Evolutionary conservation across 2,888 invertebrate species (phyloP).

Genomic region (Noctua pronuba): DNA sequence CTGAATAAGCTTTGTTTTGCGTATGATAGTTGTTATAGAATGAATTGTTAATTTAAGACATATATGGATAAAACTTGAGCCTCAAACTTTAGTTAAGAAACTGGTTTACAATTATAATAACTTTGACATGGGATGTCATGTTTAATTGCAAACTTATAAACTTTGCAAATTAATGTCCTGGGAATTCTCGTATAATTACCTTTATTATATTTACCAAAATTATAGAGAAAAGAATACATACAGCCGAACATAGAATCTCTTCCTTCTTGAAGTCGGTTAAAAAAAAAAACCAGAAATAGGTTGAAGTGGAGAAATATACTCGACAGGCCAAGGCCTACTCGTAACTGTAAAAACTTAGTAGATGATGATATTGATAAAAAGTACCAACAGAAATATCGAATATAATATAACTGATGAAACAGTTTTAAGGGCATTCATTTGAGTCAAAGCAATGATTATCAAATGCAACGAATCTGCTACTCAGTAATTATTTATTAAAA

Average conservation of each 20-base stretch:
- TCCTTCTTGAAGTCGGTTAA: no score
- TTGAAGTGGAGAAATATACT: not conserved
- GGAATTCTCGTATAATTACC: not conserved
- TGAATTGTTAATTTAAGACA: conserved; percentile 16
- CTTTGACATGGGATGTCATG: conserved; percentile 15
- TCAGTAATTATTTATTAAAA: not conserved
- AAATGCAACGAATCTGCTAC: not conserved
- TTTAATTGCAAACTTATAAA: conserved; percentile 26
- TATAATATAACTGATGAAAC: not conserved
- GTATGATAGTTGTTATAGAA: not conserved
- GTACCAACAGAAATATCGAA: not conserved
- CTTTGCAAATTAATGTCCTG: conserved; percentile 14
- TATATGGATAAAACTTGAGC: conserved; percentile 1
- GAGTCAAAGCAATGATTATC: not conserved
- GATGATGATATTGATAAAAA: not conserved
- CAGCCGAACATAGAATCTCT: no score
- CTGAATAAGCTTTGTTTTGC: no score
- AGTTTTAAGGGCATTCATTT: not conserved
- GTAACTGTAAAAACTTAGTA: not conserved
- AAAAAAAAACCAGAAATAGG: not conserved
- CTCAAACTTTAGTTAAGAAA: conserved; percentile 6
- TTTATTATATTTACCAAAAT: not conserved
- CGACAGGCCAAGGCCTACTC: not conserved
- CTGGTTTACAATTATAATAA: conserved; percentile 33
- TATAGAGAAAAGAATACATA: not conserved